Conservation (phyloP, 2,797 vertebrate genomes). For the Nannoperca australis region DNA sequence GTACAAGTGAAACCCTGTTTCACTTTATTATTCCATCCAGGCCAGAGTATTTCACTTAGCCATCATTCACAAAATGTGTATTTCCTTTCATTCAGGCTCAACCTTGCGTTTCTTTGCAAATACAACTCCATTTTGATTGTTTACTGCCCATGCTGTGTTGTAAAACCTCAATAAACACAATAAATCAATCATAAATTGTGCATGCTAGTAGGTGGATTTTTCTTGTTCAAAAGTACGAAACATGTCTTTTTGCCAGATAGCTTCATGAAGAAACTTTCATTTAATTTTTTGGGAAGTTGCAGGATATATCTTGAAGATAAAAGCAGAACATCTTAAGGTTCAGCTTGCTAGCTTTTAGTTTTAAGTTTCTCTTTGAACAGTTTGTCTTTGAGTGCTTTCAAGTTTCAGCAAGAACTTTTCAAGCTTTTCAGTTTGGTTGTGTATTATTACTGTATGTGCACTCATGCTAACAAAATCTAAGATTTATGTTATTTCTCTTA, state of each 20-base stretch:
- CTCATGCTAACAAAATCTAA: neutral
- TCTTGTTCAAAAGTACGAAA: neutral
- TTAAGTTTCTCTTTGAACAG: constrained; percentile 14
- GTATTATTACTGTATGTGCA: neutral
- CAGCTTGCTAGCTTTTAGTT: neutral
- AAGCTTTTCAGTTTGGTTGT: neutral
- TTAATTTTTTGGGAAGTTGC: neutral
- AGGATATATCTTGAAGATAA: constrained; percentile 22
- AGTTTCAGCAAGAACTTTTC: neutral
- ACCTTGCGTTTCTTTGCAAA: constrained; percentile 1
- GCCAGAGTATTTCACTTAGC: neutral
- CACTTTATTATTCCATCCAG: constrained; percentile 1
- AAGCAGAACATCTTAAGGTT: constrained; percentile 2
- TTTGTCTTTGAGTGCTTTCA: constrained; percentile 9
- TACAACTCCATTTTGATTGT: neutral
- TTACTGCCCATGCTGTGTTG: neutral
- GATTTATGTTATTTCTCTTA: neutral
- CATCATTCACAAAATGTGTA: neutral
- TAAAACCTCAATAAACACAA: constrained; percentile 9
- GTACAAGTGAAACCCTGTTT: neutral
- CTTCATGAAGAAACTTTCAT: neutral
- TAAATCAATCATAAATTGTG: constrained; percentile 3
- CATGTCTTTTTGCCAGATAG: constrained; percentile 7
- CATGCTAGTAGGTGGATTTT: neutral
- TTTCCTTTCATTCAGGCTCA: neutral